These are phyloP conservation scores for Hirtodrosophila histrioides DNA, from an alignment of 2,888 invertebrate genomes.

Conservation along the genomic window DNA sequence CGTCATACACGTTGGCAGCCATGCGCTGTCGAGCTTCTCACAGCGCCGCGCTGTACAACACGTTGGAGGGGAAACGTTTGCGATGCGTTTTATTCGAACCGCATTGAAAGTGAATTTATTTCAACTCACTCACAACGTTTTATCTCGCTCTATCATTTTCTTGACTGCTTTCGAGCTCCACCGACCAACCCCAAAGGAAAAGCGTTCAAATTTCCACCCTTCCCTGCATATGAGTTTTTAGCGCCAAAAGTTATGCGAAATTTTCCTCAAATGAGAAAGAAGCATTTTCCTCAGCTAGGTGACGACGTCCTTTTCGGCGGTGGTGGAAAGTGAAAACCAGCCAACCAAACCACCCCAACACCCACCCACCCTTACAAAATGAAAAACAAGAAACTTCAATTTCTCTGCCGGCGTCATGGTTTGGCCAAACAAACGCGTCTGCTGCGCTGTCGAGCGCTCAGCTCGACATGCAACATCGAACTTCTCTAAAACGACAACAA, in stretches of 20 bases:
- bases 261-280: constrained; percentile 77
- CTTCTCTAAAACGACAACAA: constrained; percentile 17
- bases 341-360: constrained; percentile 68
- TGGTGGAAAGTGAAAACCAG: constrained; percentile 76
- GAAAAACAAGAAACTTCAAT: constrained; percentile 30
- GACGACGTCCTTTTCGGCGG: constrained; percentile 37
- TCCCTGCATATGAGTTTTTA: constrained; percentile 30
- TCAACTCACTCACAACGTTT: constrained; percentile 2
- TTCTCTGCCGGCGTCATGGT: constrained; percentile 31
- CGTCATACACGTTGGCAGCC: constrained; percentile 28
- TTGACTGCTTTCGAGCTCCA: constrained; percentile 20
- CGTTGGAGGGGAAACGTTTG: constrained; percentile 65
- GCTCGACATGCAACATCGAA: constrained; percentile 35
- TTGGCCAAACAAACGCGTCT: constrained; percentile 7
- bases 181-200: constrained; percentile 34
- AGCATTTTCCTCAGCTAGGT: constrained; percentile 52
- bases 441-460: constrained; percentile 28
- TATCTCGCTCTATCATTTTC: constrained; percentile 21
- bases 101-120: constrained; percentile 74
- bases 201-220: constrained; percentile 18
- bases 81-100: constrained; percentile 40
- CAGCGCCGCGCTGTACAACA: constrained; percentile 42
- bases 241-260: constrained; percentile 60
- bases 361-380: constrained; percentile 64
- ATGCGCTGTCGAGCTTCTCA: constrained; percentile 33